Base-by-base conservation (phyloP, 2,888 invertebrate species). In the Mallateleia sp. region DNA sequence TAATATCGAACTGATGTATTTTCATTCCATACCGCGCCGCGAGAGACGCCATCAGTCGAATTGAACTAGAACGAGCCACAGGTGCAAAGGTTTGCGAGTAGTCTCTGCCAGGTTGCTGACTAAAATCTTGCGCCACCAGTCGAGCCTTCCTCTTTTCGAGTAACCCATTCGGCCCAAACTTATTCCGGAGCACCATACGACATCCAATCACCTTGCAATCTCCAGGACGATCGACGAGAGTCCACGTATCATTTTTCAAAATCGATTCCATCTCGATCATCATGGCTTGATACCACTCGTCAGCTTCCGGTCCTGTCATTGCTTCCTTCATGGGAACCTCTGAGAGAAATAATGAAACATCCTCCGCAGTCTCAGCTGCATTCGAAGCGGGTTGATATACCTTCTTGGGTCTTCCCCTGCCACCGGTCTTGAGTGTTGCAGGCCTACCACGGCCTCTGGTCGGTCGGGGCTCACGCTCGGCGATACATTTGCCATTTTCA, bases 1-100 rank as follows among this genome's bases (percentile, higher is more conserved):
- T 74, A 4, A 90, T 69, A 42, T 90, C 89, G 15, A 88, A 71
- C 22, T 91, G 90, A 18, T 69, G 14, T 1, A 90, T 83, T 15
- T 74, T 24, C 82, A 90, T 75, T 5, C 42, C 78, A 11, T 60
- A 24, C 18, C 72, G 22, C 32, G 75, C 87, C 11, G 87, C 87
- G n/a, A 89, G 25, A 0, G 86, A 42, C 15, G 82, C 54, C 18
- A 89, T 11, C 14, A 87, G 28, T 7, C 52, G 8, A 3, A 82
- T 34, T 0, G 82, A 66, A 74, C 74, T 24, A 18, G 66, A 18
- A 0, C 82, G 82, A 5, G 82, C 75, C 42, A 82, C 85, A 2
- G 80, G 77, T 18, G 80, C 77, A n/a, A 79, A 88, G 9, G 77
- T 88, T 20, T 84, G 64, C 14, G 82, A 22, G 22, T 79, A 88